These are phyloP conservation scores for Tadarida brasiliensis DNA, from an alignment of 2,797 vertebrate genomes.

Conservation along the genomic window DNA sequence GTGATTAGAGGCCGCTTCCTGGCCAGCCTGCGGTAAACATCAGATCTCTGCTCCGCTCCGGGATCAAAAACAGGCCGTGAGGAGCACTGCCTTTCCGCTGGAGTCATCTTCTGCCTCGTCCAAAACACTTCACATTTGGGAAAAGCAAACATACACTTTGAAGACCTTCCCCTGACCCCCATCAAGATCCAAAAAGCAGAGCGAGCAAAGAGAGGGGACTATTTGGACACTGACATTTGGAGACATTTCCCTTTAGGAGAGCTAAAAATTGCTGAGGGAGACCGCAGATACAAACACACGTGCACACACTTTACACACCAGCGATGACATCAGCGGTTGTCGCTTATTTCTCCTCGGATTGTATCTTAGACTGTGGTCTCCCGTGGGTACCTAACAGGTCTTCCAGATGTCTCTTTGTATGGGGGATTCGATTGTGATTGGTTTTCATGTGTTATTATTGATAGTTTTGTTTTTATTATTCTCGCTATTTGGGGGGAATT, in stretches of 20 bases:
- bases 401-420: background rate
- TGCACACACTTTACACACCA: rapidly evolving
- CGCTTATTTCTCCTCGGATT: background rate
- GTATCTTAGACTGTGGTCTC: background rate
- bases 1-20: conserved; percentile 69
- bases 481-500: background rate
- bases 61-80: conserved; percentile 74
- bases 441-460: background rate
- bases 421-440: background rate
- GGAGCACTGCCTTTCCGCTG: conserved; percentile 75
- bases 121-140: conserved; percentile 79
- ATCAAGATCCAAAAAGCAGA: background rate
- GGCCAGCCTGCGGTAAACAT: conserved; percentile 74
- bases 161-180: background rate
- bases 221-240: background rate
- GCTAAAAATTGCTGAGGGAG: background rate
- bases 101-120: conserved; percentile 76
- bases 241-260: conserved; percentile 14
- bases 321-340: rapidly evolving
- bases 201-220: background rate
- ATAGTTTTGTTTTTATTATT: background rate
- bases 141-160: conserved; percentile 70
- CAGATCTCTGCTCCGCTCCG: conserved; percentile 72
- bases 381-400: rapidly evolving
- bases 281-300: background rate